These are phyloP conservation scores for Himalopsyche anomala DNA, from an alignment of 2,888 invertebrate species.

Conservation along the genomic window DNA sequence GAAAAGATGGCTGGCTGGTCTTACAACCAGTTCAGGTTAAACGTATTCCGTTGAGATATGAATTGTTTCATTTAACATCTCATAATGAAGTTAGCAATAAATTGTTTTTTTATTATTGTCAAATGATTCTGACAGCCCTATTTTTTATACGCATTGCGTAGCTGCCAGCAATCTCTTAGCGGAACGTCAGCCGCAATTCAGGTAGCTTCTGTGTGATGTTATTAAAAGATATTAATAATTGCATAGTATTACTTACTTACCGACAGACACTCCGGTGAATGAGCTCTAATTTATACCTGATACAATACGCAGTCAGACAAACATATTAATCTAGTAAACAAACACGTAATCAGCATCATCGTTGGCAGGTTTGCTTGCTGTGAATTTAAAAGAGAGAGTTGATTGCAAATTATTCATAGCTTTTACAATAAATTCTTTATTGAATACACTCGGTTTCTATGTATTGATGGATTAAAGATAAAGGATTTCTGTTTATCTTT, in stretches of 20 bases:
- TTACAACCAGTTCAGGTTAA: too few species aligned
- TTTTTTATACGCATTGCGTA: background rate
- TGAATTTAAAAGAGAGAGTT: background rate
- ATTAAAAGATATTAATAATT: slow-evolving; percentile 30
- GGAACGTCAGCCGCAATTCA: slow-evolving; percentile 8
- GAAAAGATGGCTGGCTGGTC: too few species aligned
- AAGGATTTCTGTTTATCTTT: too few species aligned
- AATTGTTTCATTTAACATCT: too few species aligned
- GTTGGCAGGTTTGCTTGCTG: background rate
- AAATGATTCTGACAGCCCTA: background rate
- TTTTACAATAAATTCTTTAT: too few species aligned
- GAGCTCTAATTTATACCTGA: background rate
- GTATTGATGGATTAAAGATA: too few species aligned
- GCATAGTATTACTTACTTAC: background rate
- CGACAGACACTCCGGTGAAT: background rate
- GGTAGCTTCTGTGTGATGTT: slow-evolving; percentile 4
- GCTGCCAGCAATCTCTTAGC: background rate
- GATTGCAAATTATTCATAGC: background rate
- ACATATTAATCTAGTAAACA: background rate
- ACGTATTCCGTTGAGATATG: too few species aligned
- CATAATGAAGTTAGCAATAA: too few species aligned
- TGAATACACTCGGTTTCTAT: too few species aligned
- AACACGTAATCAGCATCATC: background rate
- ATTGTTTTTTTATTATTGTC: background rate
- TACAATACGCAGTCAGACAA: background rate